Percentiles rank a stretch among this genome's conserved stretches.
Evolutionary conservation across 30 jellyfish, hydroid and myxozoan species (phyloP).

Genomic region (Catostylus mosaicus): DNA sequence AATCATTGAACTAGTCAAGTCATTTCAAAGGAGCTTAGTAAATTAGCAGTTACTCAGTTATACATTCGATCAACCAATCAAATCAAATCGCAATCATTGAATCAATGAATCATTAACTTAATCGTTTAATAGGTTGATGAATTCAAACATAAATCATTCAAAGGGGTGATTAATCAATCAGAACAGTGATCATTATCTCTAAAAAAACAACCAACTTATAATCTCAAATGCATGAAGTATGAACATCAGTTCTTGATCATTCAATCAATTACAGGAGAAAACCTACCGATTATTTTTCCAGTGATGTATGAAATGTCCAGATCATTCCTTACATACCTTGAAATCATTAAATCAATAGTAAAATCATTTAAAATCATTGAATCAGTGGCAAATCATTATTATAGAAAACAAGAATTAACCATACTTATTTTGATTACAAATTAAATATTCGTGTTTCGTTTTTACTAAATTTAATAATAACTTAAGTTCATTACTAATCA

Average conservation of each 20-base stretch:
- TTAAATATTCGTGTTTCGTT: too few relatives aligned
- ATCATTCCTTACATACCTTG: conserved; percentile 87
- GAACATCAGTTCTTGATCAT: too few relatives aligned
- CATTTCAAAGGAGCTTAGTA: not conserved
- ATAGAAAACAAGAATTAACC: too few relatives aligned
- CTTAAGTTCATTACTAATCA: too few relatives aligned
- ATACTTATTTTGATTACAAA: too few relatives aligned
- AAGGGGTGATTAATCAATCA: not conserved
- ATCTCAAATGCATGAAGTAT: too few relatives aligned
- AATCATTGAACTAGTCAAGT: not conserved
- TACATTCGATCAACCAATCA: not conserved
- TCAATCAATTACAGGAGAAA: too few relatives aligned
- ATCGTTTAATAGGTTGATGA: not conserved
- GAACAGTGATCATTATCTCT: not conserved
- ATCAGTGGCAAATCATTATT: too few relatives aligned
- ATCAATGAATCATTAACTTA: not conserved
- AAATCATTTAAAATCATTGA: too few relatives aligned
- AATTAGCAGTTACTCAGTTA: not conserved
- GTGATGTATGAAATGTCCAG: conserved; percentile 89
- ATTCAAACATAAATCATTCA: not conserved
- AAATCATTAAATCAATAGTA: too few relatives aligned
- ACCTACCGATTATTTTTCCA: conserved; percentile 78
- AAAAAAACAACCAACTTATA: too few relatives aligned
- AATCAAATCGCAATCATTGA: not conserved
- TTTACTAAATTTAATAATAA: too few relatives aligned